phyloP scores from a whole-genome alignment of 2,888 invertebrate species.

The Yponomeuta cagnagella region DNA sequence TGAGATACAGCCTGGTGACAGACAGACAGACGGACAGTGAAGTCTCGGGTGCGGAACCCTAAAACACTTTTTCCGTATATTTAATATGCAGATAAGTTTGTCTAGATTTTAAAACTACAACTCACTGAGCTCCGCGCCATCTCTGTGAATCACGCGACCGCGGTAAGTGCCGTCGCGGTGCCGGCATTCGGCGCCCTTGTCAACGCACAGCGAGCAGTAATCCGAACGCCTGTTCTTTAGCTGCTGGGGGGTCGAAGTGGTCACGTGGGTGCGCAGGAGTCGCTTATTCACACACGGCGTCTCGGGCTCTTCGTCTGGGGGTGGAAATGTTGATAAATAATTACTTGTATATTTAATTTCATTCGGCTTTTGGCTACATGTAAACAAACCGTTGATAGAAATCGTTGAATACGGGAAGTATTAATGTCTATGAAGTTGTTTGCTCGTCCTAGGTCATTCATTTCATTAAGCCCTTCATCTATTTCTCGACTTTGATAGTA shows the following conservation, averaged over 20 bases:
- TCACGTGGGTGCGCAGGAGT: slow-evolving; percentile 40
- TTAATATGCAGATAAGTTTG: neutral
- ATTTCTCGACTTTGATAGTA: too few relatives aligned
- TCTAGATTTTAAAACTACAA: slow-evolving; percentile 13
- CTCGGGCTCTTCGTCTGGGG: slow-evolving; percentile 43
- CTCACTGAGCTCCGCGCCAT: slow-evolving; percentile 65
- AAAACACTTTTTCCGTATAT: too few relatives aligned
- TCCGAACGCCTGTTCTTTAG: slow-evolving; percentile 21
- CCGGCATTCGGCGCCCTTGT: slow-evolving; percentile 26
- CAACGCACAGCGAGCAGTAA: slow-evolving; percentile 12
- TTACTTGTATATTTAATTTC: neutral
- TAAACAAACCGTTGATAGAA: too few relatives aligned
- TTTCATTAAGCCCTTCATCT: too few relatives aligned
- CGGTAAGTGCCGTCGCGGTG: slow-evolving; percentile 59
- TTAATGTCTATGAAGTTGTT: too few relatives aligned
- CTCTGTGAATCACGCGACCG: slow-evolving; percentile 55
- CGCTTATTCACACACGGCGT: slow-evolving; percentile 47
- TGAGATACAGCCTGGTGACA: too few relatives aligned
- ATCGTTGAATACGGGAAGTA: too few relatives aligned
- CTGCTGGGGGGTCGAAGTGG: slow-evolving; percentile 59
- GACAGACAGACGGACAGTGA: too few relatives aligned
- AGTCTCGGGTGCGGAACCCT: too few relatives aligned
- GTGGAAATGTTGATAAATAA: neutral
- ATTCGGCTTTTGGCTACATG: too few relatives aligned
- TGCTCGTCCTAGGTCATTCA: too few relatives aligned